Evolutionary conservation across 2,113 vertebrate genomes (phyloP).

Genomic region (Petrocephalus microphthalmus): DNA sequence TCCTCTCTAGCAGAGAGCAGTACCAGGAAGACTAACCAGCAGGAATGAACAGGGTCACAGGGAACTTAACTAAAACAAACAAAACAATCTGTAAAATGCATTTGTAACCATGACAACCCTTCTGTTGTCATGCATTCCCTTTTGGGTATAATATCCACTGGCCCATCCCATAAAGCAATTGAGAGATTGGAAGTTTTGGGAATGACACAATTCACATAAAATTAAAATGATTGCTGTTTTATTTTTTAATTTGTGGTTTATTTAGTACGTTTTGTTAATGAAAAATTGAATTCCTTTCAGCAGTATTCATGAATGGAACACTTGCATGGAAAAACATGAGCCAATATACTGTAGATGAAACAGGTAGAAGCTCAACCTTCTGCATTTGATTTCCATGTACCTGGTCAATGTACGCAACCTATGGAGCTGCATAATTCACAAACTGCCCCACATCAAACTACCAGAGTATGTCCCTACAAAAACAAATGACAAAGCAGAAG

Average conservation of each 20-base stretch:
- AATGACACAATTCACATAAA: neutral
- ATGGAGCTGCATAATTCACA: neutral
- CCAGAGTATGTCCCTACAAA: neutral
- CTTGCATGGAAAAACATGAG: neutral
- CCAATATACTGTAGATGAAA: neutral
- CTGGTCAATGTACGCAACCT: neutral
- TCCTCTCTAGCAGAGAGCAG: neutral
- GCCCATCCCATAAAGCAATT: neutral
- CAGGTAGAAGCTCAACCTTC: neutral
- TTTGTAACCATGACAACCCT: neutral
- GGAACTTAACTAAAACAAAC: neutral
- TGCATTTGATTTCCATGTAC: neutral
- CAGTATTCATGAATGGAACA: neutral
- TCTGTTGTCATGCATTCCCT: neutral
- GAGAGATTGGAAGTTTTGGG: neutral
- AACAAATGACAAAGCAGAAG: neutral
- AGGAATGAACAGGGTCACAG: neutral
- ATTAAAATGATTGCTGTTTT: neutral
- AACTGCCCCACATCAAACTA: neutral
- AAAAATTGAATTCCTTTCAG: neutral
- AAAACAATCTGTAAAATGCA: neutral
- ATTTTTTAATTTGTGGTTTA: neutral
- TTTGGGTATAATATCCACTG: neutral
- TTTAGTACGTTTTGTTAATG: neutral
- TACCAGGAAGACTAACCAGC: neutral